phyloP scores from a whole-genome alignment of 2,113 vertebrate genomes.

The Orthonyx spaldingii region DNA sequence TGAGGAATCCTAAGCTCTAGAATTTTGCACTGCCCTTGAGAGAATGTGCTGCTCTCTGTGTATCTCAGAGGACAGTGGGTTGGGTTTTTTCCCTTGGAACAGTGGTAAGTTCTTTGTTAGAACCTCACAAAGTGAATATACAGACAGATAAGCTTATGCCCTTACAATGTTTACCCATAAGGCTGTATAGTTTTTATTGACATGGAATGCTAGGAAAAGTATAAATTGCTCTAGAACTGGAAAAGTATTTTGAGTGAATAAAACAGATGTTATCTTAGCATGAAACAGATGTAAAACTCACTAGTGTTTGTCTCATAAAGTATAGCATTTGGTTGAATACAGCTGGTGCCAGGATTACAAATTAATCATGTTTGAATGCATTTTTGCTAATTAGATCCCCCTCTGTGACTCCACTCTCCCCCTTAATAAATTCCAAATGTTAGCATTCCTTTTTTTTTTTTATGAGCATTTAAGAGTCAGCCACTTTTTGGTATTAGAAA shows the following conservation, averaged over 20 bases:
- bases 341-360: slow-evolving; percentile 75
- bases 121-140: not conserved
- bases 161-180: not conserved
- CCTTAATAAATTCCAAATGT: slow-evolving; percentile 46
- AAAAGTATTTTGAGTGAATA: slow-evolving; percentile 48
- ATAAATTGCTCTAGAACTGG: slow-evolving; percentile 66
- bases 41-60: too few relatives aligned
- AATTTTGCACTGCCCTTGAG: not conserved
- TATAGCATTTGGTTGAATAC: slow-evolving; percentile 74
- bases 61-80: not conserved
- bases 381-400: slow-evolving; percentile 72
- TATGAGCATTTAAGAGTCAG: not conserved
- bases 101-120: not conserved
- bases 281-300: slow-evolving; percentile 77
- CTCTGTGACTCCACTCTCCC: slow-evolving; percentile 36
- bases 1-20: not conserved
- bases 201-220: slow-evolving; percentile 40
- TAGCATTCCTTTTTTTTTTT: not conserved
- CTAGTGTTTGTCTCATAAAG: slow-evolving; percentile 74
- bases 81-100: not conserved
- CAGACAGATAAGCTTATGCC: not conserved
- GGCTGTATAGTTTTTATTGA: not conserved
- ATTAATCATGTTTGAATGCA: slow-evolving; percentile 80
- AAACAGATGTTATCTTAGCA: slow-evolving; percentile 78
- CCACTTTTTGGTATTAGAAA: not conserved